A percentile compares a stretch with the other conserved stretches of the same genome.
These are phyloP conservation scores for Mimas tiliae DNA, from an alignment of 2,888 invertebrate genomes.

Conservation along the genomic window DNA sequence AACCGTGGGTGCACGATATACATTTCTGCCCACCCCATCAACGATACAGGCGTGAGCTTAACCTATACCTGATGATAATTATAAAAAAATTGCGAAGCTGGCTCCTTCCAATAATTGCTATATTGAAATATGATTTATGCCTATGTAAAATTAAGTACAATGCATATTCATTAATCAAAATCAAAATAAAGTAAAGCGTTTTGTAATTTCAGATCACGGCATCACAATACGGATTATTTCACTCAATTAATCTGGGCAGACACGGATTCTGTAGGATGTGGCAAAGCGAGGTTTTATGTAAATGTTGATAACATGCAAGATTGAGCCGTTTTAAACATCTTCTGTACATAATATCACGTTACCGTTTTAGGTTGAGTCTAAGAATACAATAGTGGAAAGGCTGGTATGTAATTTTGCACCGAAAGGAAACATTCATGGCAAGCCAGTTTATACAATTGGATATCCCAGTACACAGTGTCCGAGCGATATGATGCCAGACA, in stretches of 20 bases:
- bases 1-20: too few relatives aligned
- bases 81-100: too few relatives aligned
- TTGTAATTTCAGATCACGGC: slow-evolving; percentile 52
- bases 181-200: slow-evolving; percentile 11
- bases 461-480: slow-evolving; percentile 68
- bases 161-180: not conserved
- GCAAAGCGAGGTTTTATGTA: slow-evolving; percentile 71
- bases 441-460: slow-evolving; percentile 69
- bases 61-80: too few relatives aligned
- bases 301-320: slow-evolving; percentile 33
- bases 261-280: slow-evolving; percentile 70
- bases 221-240: slow-evolving; percentile 59
- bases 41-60: too few relatives aligned
- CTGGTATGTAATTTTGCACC: slow-evolving; percentile 76
- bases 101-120: too few relatives aligned
- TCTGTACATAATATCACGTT: slow-evolving; percentile 6
- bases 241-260: slow-evolving; percentile 78
- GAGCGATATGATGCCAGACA: slow-evolving; percentile 50
- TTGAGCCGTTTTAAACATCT: not conserved
- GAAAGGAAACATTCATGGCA: slow-evolving; percentile 64
- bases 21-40: too few relatives aligned
- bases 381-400: slow-evolving; percentile 57
- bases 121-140: too few relatives aligned
- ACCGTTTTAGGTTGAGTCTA: slow-evolving; percentile 47
- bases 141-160: too few relatives aligned